Evolutionary conservation across 2,888 invertebrate genomes (phyloP), one percentile per base, ranked within the genome.

Genomic region (Acronicta aceris): DNA sequence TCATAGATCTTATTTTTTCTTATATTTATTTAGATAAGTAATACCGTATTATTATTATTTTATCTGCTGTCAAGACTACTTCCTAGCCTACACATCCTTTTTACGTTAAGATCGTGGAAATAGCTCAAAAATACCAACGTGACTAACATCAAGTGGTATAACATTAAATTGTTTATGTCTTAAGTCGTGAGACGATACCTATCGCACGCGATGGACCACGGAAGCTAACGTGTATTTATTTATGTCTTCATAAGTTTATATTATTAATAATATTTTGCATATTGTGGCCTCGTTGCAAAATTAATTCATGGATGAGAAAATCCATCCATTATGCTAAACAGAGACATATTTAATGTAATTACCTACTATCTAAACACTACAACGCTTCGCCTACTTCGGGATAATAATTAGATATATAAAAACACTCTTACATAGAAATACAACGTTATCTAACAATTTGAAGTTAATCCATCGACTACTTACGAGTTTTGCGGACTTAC

Each of bases 171-270:
- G 49, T 63, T 69, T 46, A 30, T 43, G 47, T 51, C 53, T 43
- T 57, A 49, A 57, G 51, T 74, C 73, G 74, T 76, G 74, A 65
- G 45, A 43, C 36, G 73, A 79, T 77, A 74, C 27, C 10, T 54
- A 77, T 76, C 72, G 57, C 36, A 43, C 38, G 53, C 36, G 70
- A 77, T 73, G 64, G 21, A 74, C 55, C 59, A 59, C 78, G 78
- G 78, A 78, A 78, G 62, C 47, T 6, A 6, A 38, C n/a, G 2
- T 5, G n/a, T 38, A 16, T 57, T 21, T 69, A 59, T 71, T 64
- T 60, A 62, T 74, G 55, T 68, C 59, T 69, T 68, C 51, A 59
- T 69, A 58, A 45, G 47, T 65, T 67, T 61, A 63, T 71, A 50
- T 51, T 71, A 72, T 63, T 65, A 40, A 58, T 65, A 73, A 48